A percentile compares a stretch with the other conserved stretches of the same genome.
phyloP scores from a whole-genome alignment of 2,888 invertebrate species.

The Cylloceria caligata region DNA sequence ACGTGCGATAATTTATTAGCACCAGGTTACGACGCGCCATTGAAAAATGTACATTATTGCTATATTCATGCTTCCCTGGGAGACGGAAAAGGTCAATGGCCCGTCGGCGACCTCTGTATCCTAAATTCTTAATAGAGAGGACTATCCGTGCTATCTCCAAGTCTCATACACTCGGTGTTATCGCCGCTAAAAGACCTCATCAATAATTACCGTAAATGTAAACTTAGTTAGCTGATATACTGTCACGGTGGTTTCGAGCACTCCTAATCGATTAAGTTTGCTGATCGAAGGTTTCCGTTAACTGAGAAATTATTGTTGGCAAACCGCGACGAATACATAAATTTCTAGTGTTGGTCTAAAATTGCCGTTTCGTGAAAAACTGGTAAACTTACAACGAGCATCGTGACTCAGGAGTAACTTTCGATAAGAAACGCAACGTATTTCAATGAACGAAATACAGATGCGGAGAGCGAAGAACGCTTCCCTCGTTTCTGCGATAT shows the following conservation, averaged over 20 bases:
- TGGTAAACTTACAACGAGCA: constrained; percentile 3
- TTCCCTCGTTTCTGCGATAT: constrained; percentile 25
- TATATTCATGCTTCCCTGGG: background rate
- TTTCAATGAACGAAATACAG: constrained; percentile 1
- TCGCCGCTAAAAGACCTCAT: background rate
- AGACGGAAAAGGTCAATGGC: constrained; percentile 1
- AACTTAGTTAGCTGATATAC: background rate
- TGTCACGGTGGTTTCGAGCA: background rate
- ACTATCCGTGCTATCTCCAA: background rate
- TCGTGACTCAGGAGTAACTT: constrained; percentile 37
- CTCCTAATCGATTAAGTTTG: background rate
- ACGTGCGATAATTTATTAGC: constrained; percentile 43
- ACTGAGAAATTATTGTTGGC: background rate
- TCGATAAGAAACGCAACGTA: constrained; percentile 23
- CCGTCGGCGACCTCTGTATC: background rate
- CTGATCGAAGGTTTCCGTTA: background rate
- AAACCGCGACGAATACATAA: background rate
- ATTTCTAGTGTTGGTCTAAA: background rate
- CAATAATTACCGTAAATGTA: constrained; percentile 1
- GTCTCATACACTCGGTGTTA: background rate
- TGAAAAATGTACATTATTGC: background rate
- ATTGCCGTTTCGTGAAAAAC: background rate
- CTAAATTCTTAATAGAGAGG: background rate
- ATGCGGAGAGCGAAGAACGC: background rate
- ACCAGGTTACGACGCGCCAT: constrained; percentile 14